Evolutionary conservation across 2,113 vertebrate genomes (phyloP).

Genomic region (Poecile atricapillus): DNA sequence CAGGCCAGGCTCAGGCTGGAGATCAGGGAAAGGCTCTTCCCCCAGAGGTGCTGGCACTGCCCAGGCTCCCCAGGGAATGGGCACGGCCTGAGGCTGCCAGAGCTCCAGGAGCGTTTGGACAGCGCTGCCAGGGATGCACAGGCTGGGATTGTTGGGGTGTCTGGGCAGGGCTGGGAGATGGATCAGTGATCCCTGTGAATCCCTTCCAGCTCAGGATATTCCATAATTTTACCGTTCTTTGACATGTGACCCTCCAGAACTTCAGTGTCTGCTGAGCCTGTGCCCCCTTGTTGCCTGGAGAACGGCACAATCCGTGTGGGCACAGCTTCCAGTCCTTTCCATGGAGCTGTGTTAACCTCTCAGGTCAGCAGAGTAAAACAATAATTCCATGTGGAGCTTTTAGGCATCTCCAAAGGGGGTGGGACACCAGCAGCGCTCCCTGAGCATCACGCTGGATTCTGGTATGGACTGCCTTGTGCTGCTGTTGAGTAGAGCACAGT

Average conservation of each 20-base stretch:
- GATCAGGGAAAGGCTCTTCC: neutral
- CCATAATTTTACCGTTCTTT: neutral
- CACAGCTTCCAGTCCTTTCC: neutral
- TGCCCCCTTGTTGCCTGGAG: neutral
- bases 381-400: neutral
- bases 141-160: neutral
- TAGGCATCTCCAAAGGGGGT: neutral
- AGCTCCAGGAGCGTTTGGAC: neutral
- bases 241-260: neutral
- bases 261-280: neutral
- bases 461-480: neutral
- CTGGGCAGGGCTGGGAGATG: accelerated
- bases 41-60: neutral
- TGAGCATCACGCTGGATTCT: neutral
- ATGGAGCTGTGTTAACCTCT: neutral
- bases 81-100: neutral
- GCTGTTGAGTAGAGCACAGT: neutral
- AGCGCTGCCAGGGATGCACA: accelerated
- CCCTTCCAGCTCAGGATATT: neutral
- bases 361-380: neutral
- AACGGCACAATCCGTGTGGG: neutral
- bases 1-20: neutral
- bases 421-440: neutral
- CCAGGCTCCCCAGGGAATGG: neutral
- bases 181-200: accelerated